Evolutionary conservation across 2,797 vertebrate species (phyloP).

Genomic region (Brachymystax lenok): DNA sequence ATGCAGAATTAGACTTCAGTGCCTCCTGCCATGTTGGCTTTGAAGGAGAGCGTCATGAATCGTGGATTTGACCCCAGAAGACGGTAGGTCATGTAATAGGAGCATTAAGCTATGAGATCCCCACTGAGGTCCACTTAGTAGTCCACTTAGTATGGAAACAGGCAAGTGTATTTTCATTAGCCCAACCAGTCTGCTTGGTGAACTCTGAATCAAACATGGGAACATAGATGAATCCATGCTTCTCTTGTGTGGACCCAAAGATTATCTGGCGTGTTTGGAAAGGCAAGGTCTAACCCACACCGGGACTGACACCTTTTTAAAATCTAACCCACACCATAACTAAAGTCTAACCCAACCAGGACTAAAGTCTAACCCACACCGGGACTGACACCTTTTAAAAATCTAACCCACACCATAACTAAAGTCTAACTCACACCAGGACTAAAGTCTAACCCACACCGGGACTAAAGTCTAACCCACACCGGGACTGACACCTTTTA

Average conservation of each 20-base stretch:
- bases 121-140: constrained; percentile 45
- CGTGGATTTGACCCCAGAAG: not conserved
- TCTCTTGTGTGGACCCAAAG: not conserved
- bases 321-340: too few species aligned
- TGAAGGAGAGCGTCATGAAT: not conserved
- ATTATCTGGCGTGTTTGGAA: not conserved
- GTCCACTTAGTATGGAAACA: constrained; percentile 45
- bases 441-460: constrained; percentile 10
- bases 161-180: constrained; percentile 58
- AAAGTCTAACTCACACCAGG: not conserved
- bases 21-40: not conserved
- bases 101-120: constrained; percentile 48
- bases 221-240: constrained; percentile 33
- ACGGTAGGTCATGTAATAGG: not conserved
- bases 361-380: too few species aligned
- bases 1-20: not conserved
- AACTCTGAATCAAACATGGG: constrained; percentile 54
- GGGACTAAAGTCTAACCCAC: too few species aligned
- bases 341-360: constrained; percentile 4
- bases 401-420: too few species aligned
- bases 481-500: too few species aligned
- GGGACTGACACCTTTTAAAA: too few species aligned
- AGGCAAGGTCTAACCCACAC: not conserved
- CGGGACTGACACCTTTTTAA: too few species aligned
- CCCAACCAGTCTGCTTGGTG: constrained; percentile 67